Evolutionary conservation across 2,888 invertebrate species (phyloP), one percentile per base, ranked within the genome.

Genomic region (Pedicia rivosa): DNA sequence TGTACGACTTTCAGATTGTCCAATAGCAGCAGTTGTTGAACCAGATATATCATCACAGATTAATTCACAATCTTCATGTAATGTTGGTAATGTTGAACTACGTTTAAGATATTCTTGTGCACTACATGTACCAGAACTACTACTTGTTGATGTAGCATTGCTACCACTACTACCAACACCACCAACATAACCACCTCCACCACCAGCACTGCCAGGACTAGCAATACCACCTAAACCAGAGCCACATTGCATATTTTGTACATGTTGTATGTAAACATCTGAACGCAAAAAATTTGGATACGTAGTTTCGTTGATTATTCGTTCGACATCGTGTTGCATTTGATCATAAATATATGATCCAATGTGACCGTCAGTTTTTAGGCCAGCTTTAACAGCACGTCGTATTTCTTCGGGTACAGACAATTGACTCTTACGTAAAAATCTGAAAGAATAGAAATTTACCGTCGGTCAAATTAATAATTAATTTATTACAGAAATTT

Each of bases 221-320:
- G 15, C 28, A 10, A 16, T 26, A 5, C 26, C 31, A 22, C 26
- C 33, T 13, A 22, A 10, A 15, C 16, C 34, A 26, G 17, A 28
- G 12, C 44, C 43, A n/a, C 47, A 10, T 26, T 35, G 35, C 35
- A 35, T 35, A 25, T 16, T 35, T 16, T 35, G 35, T n/a, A 35
- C 26, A 25, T 78, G 65, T 65, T 79, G 72, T 63, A 84, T 76
- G 63, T 82, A 79, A 56, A 77, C 72, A 53, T 92, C 91, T 49
- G 91, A 91, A 49, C 80, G 80, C 46, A 95, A 72, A 65, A 95
- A 95, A 62, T 86, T 80, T 40, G 83, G 84, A 66, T 94, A 94
- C 43, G 86, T 82, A 41, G 86, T 81, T 56, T 80, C 78, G 45
- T 79, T 79, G 57, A 94, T 87, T 41, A 80, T 73, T 29, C 73